Percentiles rank a stretch among this genome's conserved stretches.
Evolutionary conservation across 2,113 vertebrate genomes (phyloP).

Genomic region (Ciconia boyciana): DNA sequence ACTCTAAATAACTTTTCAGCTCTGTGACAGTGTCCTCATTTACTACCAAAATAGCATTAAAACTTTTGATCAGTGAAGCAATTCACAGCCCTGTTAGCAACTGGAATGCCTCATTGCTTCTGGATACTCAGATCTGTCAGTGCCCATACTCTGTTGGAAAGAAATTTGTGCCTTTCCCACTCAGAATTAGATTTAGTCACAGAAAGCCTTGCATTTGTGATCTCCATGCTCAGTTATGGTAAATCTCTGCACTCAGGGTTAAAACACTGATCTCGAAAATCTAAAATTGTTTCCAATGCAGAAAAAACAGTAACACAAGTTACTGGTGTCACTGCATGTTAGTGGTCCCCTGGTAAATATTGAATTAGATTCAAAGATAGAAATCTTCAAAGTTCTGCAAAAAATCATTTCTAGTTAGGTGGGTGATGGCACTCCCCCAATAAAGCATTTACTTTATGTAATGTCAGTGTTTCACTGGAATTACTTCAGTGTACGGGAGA

Average conservation of each 20-base stretch:
- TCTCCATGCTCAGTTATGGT: not conserved
- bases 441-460: not conserved
- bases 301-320: not conserved
- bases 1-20: not conserved
- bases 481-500: not conserved
- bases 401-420: not conserved
- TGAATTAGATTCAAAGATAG: not conserved
- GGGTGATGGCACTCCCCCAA: not conserved
- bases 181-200: not conserved
- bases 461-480: not conserved
- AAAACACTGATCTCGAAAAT: not conserved
- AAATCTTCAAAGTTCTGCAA: not conserved
- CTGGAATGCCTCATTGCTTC: not conserved
- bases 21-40: not conserved
- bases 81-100: not conserved
- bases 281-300: not conserved
- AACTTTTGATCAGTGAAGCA: not conserved
- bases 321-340: not conserved
- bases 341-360: not conserved
- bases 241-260: not conserved
- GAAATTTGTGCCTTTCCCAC: not conserved
- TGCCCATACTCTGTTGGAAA: not conserved
- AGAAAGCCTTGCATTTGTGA: not conserved
- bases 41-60: not conserved
- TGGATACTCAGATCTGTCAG: not conserved